Percentiles rank a stretch among this genome's conserved stretches.
Evolutionary conservation across 2,113 vertebrate species (phyloP).

Genomic region (Columba livia): DNA sequence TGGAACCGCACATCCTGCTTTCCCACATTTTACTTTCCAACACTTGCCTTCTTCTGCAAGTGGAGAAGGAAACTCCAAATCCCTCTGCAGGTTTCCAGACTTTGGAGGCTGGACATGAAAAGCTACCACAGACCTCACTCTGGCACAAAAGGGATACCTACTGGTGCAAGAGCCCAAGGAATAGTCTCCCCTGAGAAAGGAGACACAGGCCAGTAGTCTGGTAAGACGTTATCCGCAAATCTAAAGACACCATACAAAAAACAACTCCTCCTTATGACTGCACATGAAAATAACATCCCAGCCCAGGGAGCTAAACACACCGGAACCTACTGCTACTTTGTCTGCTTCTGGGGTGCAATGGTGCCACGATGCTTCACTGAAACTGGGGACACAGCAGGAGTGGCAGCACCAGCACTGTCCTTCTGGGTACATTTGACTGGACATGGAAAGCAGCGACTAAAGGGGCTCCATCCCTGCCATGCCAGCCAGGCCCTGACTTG

Average conservation of each 20-base stretch:
- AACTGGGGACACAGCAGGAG: neutral
- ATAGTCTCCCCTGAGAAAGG: neutral
- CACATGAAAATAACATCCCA: neutral
- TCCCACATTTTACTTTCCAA: no score
- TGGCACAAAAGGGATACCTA: neutral
- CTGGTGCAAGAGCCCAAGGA: neutral
- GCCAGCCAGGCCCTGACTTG: neutral
- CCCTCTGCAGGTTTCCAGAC: neutral
- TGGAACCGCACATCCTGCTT: no score
- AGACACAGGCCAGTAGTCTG: neutral
- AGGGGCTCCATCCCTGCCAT: neutral
- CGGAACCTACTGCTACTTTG: neutral
- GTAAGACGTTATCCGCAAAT: neutral
- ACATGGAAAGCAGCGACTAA: neutral
- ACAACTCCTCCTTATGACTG: neutral
- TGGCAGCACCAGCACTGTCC: accelerated
- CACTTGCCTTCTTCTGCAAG: neutral
- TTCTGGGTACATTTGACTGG: neutral
- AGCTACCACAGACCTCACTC: neutral
- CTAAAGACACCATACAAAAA: neutral
- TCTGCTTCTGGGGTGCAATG: neutral
- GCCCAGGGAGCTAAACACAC: neutral
- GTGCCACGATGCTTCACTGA: neutral
- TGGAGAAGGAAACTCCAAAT: neutral
- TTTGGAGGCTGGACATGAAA: neutral